Base-by-base conservation (phyloP, 2,113 vertebrate species). In the Mungos mungo region DNA sequence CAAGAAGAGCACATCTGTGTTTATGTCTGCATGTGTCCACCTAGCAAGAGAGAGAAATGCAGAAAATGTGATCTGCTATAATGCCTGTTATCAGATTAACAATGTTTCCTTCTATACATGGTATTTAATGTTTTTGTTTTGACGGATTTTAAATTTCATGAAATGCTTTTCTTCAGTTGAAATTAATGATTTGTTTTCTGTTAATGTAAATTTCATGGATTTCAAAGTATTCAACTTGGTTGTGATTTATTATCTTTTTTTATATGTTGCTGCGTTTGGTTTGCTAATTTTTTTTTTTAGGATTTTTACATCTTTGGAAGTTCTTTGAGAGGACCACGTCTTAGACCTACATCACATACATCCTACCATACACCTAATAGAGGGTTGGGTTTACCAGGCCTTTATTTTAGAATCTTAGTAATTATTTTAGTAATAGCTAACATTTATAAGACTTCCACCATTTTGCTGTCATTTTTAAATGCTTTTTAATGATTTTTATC, bases 241-340 rank as follows among this genome's bases (percentile, higher is more conserved):
- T 76, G 29, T 90, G 35, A 57, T 79, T 54, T 52, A 41, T 76
- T 69, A 45, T 66, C 68, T 33, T 77, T 90, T 90, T 77, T 79
- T 25, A 31, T 85, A 68, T 57, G 54, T 68, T 90, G 76, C 2
- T 77, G 27, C 60, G 18, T 85, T 90, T 77, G 60, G 27, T 29
- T 90, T 74, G 60, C 63, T 57, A 63, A 94, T 47, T 68, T 54
- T 66, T 90, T 76, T 38, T 54, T 14, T 19, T 57, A 82, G 85
- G 47, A 90, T 47, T 85, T 90, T 85, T 95, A 88, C 35, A 38
- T 90, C 71, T 90, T 95, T 63, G 25, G 63, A 72, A 63, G 33
- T 25, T 69, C 38, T 23, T 69, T 74, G 54, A 82, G 86, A 41
- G 31, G 23, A 31, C 65, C n/a, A 7, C 52, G 3, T 80, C 60